A percentile compares a stretch with the other conserved stretches of the same genome.
Evolutionary conservation across 2,113 vertebrate species (phyloP).

Genomic region (Oenanthe melanoleuca): DNA sequence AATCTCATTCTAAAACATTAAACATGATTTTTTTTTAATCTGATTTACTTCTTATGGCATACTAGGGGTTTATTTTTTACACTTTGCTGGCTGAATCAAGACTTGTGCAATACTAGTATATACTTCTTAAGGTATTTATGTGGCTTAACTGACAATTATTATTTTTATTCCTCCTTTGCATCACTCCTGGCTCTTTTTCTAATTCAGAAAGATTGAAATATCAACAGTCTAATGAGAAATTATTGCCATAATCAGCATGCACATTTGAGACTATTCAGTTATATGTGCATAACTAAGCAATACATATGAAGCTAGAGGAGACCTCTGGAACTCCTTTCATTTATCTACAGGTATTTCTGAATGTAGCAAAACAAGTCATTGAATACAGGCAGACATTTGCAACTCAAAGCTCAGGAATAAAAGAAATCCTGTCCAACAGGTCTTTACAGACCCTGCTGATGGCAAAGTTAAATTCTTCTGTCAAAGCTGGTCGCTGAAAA

Average conservation of each 20-base stretch:
- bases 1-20: slow-evolving; percentile 37
- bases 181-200: not conserved
- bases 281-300: not conserved
- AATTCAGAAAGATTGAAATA: not conserved
- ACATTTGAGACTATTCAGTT: not conserved
- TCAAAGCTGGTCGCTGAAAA: not conserved
- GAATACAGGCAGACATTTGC: not conserved
- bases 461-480: not conserved
- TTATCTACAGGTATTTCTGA: not conserved
- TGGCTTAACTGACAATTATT: not conserved
- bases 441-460: not conserved
- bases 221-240: not conserved
- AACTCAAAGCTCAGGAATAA: not conserved
- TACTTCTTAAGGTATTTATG: not conserved
- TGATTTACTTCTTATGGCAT: slow-evolving; percentile 9
- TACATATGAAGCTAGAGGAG: not conserved
- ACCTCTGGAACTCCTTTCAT: not conserved
- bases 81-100: not conserved
- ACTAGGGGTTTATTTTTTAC: not conserved
- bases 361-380: not conserved
- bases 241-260: not conserved
- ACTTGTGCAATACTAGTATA: not conserved
- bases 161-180: not conserved
- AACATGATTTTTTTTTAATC: not conserved
- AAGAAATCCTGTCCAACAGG: not conserved